phyloP scores from a whole-genome alignment of 2,113 vertebrate genomes.

The Seriola dumerili region DNA sequence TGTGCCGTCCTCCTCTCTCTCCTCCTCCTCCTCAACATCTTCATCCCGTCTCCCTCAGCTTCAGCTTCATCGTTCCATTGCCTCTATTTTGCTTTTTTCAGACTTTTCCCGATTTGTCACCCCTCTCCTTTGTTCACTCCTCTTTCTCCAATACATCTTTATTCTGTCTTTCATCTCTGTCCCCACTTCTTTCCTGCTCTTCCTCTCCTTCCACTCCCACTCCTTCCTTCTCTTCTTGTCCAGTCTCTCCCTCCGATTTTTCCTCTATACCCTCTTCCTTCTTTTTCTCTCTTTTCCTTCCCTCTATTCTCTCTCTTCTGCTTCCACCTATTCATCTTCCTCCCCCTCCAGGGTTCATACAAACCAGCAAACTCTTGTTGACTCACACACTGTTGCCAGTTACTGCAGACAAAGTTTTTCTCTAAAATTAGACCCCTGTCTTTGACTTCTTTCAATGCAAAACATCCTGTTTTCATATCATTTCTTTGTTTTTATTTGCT shows the following conservation, averaged over 20 bases:
- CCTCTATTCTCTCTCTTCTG: background rate
- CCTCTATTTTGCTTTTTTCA: background rate
- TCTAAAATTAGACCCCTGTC: constrained; percentile 19
- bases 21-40: background rate
- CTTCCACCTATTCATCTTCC: constrained; percentile 11
- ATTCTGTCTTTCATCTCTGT: background rate
- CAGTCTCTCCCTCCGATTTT: background rate
- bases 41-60: background rate
- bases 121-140: background rate
- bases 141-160: background rate
- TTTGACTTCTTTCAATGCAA: constrained; percentile 19
- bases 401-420: constrained; percentile 5
- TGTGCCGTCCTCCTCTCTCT: background rate
- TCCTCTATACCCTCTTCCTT: background rate
- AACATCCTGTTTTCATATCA: constrained; percentile 46
- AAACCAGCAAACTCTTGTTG: constrained; percentile 14
- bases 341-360: background rate
- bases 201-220: background rate
- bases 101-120: background rate
- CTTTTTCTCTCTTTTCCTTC: background rate
- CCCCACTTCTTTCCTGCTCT: background rate
- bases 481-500: constrained; percentile 23
- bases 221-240: background rate
- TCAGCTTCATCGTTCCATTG: background rate
- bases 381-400: background rate